Base-by-base conservation (phyloP, 2,888 invertebrate species). In the Dione juno region DNA sequence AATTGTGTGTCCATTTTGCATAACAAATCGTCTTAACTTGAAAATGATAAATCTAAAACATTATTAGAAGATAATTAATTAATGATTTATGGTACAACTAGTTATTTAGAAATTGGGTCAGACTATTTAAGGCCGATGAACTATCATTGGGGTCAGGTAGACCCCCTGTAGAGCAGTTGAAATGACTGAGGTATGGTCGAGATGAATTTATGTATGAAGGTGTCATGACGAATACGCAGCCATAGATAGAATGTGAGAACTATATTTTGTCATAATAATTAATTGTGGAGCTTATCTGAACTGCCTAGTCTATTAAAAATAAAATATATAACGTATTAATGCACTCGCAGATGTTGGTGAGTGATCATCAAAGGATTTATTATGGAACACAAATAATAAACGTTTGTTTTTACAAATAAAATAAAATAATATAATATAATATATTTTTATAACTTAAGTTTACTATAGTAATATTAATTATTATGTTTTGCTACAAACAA, bases 61-160 rank as follows among this genome's bases (percentile, higher is more conserved):
- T 69, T 73, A 77, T 78, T 77, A 74, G 73, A 67, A 74, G 74
- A 71, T 77, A 78, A 78, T 78, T 76, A 77, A 75, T 71, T 74
- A 74, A 74, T 78, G 75, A 78, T 78, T 77, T 77, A 78, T 77
- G 64, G 40, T 66, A 72, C 67, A 52, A 37, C 64, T 64, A 77
- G 70, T 71, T 72, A 73, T 75, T 75, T 71, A 63, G 70, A 76
- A 77, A 79, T 78, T 77, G 63, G 79, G 79, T 77, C 78, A 77
- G 58, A 70, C 77, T 77, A 73, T 75, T 73, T 75, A 75, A 75
- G 76, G 74, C 73, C 77, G 74, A 70, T 68, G 78, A 76, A 77
- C 77, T 69, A 43, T 11, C 53, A 68, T 67, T 61, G 67, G 73
- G 76, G 75, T 76, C 77, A 74, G 69, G 63, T 66, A 45, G 75